Conservation (phyloP, 2,113 vertebrate species). For the Poicephalus gulielmi region DNA sequence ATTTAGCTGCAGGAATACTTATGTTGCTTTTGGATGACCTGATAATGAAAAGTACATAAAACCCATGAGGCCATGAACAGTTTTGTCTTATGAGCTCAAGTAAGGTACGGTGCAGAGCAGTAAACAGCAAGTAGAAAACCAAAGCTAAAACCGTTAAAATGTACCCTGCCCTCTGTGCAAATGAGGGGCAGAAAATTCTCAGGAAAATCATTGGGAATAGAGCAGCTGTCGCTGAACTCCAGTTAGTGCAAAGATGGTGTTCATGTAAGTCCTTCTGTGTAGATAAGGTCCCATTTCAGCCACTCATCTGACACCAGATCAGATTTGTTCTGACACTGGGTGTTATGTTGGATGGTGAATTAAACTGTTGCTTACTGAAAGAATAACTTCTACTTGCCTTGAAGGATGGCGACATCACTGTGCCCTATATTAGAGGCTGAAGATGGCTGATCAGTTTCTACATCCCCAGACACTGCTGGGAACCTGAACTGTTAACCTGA, state of each 20-base stretch:
- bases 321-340: neutral
- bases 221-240: neutral
- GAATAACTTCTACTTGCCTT: neutral
- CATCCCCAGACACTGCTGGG: neutral
- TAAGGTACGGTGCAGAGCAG: neutral
- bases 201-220: neutral
- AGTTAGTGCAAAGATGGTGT: neutral
- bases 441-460: neutral
- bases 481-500: constrained; percentile 30
- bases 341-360: neutral
- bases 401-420: neutral
- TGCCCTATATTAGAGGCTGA: neutral
- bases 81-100: neutral
- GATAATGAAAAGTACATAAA: constrained; percentile 6
- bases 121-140: neutral
- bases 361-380: neutral
- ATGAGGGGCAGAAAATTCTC: neutral
- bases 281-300: neutral
- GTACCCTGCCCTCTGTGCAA: neutral
- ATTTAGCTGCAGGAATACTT: neutral
- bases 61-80: neutral
- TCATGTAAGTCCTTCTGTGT: neutral
- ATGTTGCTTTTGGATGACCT: neutral
- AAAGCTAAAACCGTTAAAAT: neutral
- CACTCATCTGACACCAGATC: neutral